These are phyloP conservation scores for Leucoraja ocellata DNA, from an alignment of 2,797 vertebrate genomes.

Conservation along the genomic window DNA sequence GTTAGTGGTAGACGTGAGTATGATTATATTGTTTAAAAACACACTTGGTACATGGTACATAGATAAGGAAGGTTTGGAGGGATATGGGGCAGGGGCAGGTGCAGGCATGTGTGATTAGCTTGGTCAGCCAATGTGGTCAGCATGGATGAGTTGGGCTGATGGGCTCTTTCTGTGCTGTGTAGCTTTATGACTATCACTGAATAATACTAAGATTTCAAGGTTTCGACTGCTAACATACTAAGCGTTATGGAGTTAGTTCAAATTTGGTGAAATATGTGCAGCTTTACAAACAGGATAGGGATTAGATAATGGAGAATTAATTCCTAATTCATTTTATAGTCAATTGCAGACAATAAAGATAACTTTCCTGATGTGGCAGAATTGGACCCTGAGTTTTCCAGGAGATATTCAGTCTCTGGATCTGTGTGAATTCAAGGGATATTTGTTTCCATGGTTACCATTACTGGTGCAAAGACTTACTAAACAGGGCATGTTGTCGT, in stretches of 20 bases:
- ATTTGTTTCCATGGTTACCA: conserved; percentile 36
- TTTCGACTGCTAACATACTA: background rate
- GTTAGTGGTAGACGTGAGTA: too few relatives aligned
- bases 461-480: background rate
- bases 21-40: too few relatives aligned
- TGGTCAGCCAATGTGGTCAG: too few relatives aligned
- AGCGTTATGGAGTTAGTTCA: background rate
- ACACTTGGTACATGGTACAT: too few relatives aligned
- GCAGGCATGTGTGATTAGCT: too few relatives aligned
- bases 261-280: background rate
- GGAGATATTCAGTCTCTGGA: background rate
- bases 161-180: too few relatives aligned
- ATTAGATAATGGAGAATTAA: background rate
- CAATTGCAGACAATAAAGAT: background rate
- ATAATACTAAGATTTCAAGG: background rate
- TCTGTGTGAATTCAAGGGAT: background rate
- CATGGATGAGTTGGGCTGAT: too few relatives aligned
- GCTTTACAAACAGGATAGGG: background rate
- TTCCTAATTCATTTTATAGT: conserved; percentile 23
- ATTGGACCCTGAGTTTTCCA: background rate
- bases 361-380: background rate
- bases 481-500: conserved; percentile 10
- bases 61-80: too few relatives aligned
- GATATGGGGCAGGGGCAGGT: too few relatives aligned
- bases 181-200: background rate